Evolutionary conservation across 2,888 invertebrate genomes (phyloP).

Genomic region (Panzeria rudis): DNA sequence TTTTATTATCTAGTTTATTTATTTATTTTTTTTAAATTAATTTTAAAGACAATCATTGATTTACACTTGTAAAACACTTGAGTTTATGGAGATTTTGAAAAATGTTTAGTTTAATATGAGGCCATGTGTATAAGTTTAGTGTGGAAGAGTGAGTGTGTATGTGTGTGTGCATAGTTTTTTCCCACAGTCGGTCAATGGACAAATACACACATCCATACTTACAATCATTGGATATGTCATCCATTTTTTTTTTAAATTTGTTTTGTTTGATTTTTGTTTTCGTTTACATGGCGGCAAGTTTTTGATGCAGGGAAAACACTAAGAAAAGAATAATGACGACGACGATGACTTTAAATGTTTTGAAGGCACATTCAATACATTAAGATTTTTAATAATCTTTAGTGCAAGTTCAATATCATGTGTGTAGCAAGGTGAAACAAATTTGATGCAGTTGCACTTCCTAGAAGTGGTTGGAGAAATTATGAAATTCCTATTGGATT

Average conservation of each 20-base stretch:
- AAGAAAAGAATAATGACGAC: conserved; percentile 18
- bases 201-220: conserved; percentile 32
- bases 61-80: conserved; percentile 81
- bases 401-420: conserved; percentile 17
- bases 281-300: conserved; percentile 51
- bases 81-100: conserved; percentile 70
- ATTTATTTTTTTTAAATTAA: background rate
- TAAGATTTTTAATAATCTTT: background rate
- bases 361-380: background rate
- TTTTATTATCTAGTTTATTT: conserved; percentile 63
- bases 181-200: conserved; percentile 64
- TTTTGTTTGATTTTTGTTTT: conserved; percentile 32
- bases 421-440: background rate
- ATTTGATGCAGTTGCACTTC: background rate
- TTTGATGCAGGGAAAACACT: conserved; percentile 33
- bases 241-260: conserved; percentile 36
- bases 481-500: background rate
- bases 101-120: conserved; percentile 32
- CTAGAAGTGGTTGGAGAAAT: background rate
- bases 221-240: conserved; percentile 50
- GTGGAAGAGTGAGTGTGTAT: background rate
- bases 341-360: conserved; percentile 27
- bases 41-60: conserved; percentile 78
- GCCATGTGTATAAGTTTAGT: background rate
- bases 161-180: conserved; percentile 56